Evolutionary conservation across 2,797 vertebrate species (phyloP).

Genomic region (Poeciliopsis turneri): DNA sequence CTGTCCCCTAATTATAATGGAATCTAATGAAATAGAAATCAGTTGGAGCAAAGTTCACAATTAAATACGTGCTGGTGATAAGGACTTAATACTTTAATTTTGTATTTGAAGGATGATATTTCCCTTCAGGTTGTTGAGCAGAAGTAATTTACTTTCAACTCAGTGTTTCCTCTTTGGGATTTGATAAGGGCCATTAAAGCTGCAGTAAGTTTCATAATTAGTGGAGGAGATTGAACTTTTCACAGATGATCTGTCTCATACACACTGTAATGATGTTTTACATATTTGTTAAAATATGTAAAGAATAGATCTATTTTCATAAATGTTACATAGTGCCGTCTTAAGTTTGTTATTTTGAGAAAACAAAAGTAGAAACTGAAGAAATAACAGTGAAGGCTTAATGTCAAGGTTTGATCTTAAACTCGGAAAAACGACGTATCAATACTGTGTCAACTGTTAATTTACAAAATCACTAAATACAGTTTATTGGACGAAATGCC

Average conservation of each 20-base stretch:
- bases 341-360: background rate
- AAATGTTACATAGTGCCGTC: too few relatives aligned
- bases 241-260: too few relatives aligned
- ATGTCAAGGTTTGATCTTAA: background rate
- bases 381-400: background rate
- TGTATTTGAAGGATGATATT: background rate
- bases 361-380: background rate
- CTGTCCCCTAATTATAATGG: background rate
- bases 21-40: conserved; percentile 7
- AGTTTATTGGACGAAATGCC: background rate
- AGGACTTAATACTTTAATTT: background rate
- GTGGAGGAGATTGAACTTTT: too few relatives aligned
- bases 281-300: too few relatives aligned
- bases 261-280: too few relatives aligned
- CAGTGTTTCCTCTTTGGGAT: background rate
- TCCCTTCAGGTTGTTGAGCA: background rate
- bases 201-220: too few relatives aligned
- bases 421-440: background rate
- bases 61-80: background rate
- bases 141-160: background rate
- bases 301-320: too few relatives aligned
- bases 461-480: background rate
- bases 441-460: background rate
- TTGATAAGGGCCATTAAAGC: background rate
- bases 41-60: conserved; percentile 7